phyloP scores from a whole-genome alignment of 2,888 invertebrate genomes.

The Invenusta paracnida region DNA sequence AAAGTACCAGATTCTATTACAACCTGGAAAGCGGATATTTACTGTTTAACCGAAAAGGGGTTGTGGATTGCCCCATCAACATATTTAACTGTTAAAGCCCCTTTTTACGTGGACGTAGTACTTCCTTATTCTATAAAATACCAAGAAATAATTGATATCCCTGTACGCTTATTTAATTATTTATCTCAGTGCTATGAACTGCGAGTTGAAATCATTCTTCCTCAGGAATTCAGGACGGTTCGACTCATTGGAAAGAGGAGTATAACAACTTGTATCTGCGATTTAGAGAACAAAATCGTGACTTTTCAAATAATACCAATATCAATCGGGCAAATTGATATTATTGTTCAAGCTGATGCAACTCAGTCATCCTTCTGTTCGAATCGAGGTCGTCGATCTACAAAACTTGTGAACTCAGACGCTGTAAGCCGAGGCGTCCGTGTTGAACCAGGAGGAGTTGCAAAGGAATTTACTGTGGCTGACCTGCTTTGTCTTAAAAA shows the following conservation, averaged over 20 bases:
- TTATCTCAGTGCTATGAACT: constrained; percentile 32
- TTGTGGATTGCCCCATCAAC: constrained; percentile 31
- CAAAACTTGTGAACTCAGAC: not conserved
- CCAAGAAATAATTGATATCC: constrained; percentile 20
- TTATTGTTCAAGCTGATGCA: not conserved
- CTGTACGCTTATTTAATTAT: constrained; percentile 38
- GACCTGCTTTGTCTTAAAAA: constrained; percentile 20
- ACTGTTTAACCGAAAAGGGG: constrained; percentile 31
- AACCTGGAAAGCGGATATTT: constrained; percentile 38
- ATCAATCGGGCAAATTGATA: not conserved
- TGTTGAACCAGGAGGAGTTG: constrained; percentile 20
- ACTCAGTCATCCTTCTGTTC: not conserved
- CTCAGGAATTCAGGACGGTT: not conserved
- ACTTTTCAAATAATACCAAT: constrained; percentile 12
- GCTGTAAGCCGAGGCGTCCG: not conserved
- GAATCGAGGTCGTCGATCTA: not conserved
- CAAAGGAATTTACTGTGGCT: not conserved
- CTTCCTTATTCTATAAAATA: constrained; percentile 40
- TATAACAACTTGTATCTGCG: not conserved
- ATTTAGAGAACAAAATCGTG: not conserved
- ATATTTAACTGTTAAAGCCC: not conserved
- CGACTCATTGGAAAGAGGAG: not conserved
- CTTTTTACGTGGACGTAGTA: constrained; percentile 35
- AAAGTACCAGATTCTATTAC: constrained; percentile 40
- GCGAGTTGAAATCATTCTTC: constrained; percentile 1